phyloP scores from a whole-genome alignment of 2,888 invertebrate genomes.

The Plutella xylostella region DNA sequence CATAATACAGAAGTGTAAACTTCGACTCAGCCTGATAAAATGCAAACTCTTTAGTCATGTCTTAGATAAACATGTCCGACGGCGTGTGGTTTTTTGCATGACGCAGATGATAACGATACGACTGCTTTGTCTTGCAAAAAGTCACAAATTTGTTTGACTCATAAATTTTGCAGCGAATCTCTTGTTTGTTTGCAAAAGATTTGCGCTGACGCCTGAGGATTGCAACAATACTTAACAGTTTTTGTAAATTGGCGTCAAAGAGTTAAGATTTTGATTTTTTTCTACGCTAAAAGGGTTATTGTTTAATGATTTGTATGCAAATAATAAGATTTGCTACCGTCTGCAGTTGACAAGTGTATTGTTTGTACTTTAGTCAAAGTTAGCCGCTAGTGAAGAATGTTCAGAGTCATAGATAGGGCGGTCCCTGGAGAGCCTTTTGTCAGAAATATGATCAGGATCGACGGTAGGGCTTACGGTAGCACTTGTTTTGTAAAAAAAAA shows the following conservation, averaged over 20 bases:
- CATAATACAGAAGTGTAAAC: slow-evolving; percentile 1
- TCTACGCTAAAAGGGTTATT: slow-evolving; percentile 36
- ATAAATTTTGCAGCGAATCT: slow-evolving; percentile 10
- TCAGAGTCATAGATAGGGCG: slow-evolving; percentile 24
- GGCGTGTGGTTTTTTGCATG: slow-evolving; percentile 1
- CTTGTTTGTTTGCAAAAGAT: slow-evolving; percentile 23
- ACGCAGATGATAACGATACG: slow-evolving; percentile 10
- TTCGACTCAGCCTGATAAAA: neutral
- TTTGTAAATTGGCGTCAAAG: slow-evolving; percentile 43
- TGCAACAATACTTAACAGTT: slow-evolving; percentile 25
- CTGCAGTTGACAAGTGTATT: slow-evolving; percentile 40
- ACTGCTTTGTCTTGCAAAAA: slow-evolving; percentile 21
- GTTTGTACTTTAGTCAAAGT: slow-evolving; percentile 20
- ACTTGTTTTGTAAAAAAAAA: too few relatives aligned
- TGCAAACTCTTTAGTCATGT: slow-evolving; percentile 1
- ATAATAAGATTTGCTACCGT: slow-evolving; percentile 65
- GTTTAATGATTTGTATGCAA: slow-evolving; percentile 58
- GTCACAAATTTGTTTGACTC: slow-evolving; percentile 27
- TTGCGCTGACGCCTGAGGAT: slow-evolving; percentile 14
- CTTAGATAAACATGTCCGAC: neutral
- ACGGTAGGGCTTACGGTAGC: neutral
- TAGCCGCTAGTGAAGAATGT: slow-evolving; percentile 24
- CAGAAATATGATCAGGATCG: slow-evolving; percentile 10
- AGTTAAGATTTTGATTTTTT: slow-evolving; percentile 46
- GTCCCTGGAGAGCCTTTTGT: slow-evolving; percentile 38